Evolutionary conservation across 2,888 invertebrate species (phyloP).

Genomic region (Dolichomitus sp.): DNA sequence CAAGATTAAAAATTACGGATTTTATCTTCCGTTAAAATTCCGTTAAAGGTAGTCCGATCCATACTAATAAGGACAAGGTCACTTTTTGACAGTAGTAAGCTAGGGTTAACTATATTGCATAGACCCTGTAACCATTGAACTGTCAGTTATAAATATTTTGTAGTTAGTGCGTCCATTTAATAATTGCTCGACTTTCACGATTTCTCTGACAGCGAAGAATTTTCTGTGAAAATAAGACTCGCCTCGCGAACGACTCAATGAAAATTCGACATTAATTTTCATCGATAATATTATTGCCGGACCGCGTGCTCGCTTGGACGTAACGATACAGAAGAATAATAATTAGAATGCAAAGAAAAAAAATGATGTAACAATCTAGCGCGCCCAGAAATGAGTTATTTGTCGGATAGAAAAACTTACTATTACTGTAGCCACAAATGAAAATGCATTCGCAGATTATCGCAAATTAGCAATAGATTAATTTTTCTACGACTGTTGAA

Average conservation of each 20-base stretch:
- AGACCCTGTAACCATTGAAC: too few relatives aligned
- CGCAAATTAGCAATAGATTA: slow-evolving; percentile 45
- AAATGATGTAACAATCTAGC: slow-evolving; percentile 38
- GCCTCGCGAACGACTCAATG: not conserved
- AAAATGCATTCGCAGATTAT: slow-evolving; percentile 68
- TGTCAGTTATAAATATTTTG: too few relatives aligned
- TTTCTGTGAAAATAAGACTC: not conserved
- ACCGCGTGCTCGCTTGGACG: slow-evolving; percentile 49
- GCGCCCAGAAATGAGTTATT: slow-evolving; percentile 38
- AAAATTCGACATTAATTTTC: slow-evolving; percentile 15
- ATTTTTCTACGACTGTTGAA: slow-evolving; percentile 48
- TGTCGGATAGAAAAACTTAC: slow-evolving; percentile 25
- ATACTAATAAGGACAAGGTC: too few relatives aligned
- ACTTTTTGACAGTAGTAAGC: too few relatives aligned
- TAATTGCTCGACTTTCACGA: too few relatives aligned
- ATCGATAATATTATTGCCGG: slow-evolving; percentile 32
- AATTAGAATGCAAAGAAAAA: slow-evolving; percentile 4
- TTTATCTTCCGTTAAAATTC: too few relatives aligned
- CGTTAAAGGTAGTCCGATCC: too few relatives aligned
- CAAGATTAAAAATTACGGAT: too few relatives aligned
- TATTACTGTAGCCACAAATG: slow-evolving; percentile 42
- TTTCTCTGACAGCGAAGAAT: too few relatives aligned
- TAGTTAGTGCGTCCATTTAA: too few relatives aligned
- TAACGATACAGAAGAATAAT: slow-evolving; percentile 39
- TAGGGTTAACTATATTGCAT: too few relatives aligned